Conservation (phyloP, 2,888 invertebrate species). For the Lydus trimaculatus region DNA sequence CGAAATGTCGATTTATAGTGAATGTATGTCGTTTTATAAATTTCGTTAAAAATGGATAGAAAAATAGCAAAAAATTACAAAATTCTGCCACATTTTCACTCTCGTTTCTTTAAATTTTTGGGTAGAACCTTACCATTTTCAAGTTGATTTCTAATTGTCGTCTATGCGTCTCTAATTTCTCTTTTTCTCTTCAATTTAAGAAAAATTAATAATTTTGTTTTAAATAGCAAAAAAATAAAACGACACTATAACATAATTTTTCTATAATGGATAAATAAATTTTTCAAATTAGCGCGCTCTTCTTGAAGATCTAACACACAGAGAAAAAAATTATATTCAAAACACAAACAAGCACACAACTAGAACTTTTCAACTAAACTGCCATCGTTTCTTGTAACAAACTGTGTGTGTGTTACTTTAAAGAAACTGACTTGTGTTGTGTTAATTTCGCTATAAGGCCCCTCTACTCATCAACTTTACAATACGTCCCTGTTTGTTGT, state of each 20-base stretch:
- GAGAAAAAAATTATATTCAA: neutral
- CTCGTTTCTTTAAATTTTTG: too few relatives aligned
- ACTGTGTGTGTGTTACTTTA: neutral
- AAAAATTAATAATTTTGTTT: too few relatives aligned
- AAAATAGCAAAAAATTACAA: too few relatives aligned
- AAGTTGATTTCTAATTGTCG: too few relatives aligned
- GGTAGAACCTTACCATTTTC: too few relatives aligned
- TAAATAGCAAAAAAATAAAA: neutral
- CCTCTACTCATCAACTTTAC: neutral
- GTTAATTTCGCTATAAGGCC: constrained; percentile 4
- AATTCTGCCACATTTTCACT: too few relatives aligned
- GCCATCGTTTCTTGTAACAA: neutral
- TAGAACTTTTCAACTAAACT: neutral
- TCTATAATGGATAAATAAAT: too few relatives aligned
- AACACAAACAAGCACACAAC: neutral
- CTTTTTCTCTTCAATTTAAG: too few relatives aligned
- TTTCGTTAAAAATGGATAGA: neutral
- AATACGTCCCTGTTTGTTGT: neutral
- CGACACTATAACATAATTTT: neutral
- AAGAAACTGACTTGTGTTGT: neutral
- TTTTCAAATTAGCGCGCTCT: too few relatives aligned
- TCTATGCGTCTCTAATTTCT: too few relatives aligned
- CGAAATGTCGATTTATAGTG: too few relatives aligned
- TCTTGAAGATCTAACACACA: too few relatives aligned
- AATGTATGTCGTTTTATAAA: neutral